Percentiles rank a stretch among this genome's conserved stretches.
Conservation (phyloP, 2,888 invertebrate genomes). For the Unio delphinus region DNA sequence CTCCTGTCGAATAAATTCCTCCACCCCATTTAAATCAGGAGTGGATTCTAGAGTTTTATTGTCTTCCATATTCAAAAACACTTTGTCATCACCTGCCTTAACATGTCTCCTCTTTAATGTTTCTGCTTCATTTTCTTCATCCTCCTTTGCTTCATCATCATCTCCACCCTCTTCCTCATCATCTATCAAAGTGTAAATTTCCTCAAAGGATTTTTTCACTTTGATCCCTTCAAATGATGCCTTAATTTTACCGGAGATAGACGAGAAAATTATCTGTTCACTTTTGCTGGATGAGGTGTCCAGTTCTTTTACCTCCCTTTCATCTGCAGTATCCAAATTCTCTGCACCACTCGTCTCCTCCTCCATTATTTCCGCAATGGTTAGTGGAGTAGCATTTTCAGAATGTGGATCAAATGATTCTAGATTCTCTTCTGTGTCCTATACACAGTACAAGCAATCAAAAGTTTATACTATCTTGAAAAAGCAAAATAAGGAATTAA, state of each 20-base stretch:
- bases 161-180: conserved; percentile 20
- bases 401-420: too few species aligned
- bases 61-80: background rate
- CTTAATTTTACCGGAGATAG: background rate
- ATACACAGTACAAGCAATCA: too few species aligned
- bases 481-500: too few species aligned
- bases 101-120: conserved; percentile 19
- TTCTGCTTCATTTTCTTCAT: conserved; percentile 9
- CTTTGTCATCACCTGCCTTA: background rate
- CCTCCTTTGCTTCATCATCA: conserved; percentile 13
- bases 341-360: background rate
- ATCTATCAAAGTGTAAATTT: conserved; percentile 2
- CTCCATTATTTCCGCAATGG: background rate
- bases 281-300: background rate
- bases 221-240: background rate
- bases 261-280: background rate
- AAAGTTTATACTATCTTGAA: too few species aligned
- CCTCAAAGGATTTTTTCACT: background rate
- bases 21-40: background rate
- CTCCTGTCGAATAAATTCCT: conserved; percentile 1
- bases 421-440: too few species aligned
- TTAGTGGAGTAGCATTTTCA: too few species aligned
- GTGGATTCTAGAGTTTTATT: too few species aligned
- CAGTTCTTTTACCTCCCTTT: background rate
- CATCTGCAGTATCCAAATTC: background rate